Evolutionary conservation across 2,797 vertebrate species (phyloP).

Genomic region (Pogoniulus pusillus): DNA sequence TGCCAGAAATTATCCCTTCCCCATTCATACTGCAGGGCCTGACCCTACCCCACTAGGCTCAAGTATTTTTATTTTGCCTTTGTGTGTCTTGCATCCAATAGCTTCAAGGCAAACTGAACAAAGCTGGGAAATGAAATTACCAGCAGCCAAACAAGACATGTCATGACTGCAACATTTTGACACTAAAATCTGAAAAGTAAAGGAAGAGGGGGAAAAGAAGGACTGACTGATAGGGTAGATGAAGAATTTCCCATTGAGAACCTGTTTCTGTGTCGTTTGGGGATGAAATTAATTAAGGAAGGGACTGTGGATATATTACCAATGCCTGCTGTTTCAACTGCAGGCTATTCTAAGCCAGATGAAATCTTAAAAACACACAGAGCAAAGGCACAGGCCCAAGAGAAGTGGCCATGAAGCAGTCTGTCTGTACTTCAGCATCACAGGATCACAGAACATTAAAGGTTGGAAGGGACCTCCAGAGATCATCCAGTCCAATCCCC

Average conservation of each 20-base stretch:
- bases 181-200: constrained; percentile 14
- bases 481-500: no score
- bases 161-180: constrained; percentile 18
- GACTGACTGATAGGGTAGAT: background rate
- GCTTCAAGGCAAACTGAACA: background rate
- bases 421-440: background rate
- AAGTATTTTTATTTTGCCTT: background rate
- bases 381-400: background rate
- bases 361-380: background rate
- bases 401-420: background rate
- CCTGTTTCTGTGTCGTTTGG: background rate
- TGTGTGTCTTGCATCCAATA: background rate
- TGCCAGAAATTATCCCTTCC: background rate
- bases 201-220: constrained; percentile 21
- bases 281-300: background rate
- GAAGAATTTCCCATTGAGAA: constrained; percentile 30
- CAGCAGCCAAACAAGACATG: background rate
- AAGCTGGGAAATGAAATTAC: constrained; percentile 37
- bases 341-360: background rate
- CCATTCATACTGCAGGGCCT: background rate
- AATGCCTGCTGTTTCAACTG: background rate
- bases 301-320: background rate
- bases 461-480: no score
- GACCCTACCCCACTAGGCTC: background rate
- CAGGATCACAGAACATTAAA: no score